These are phyloP conservation scores for Phortica magna DNA, from an alignment of 2,888 invertebrate genomes.

Conservation along the genomic window DNA sequence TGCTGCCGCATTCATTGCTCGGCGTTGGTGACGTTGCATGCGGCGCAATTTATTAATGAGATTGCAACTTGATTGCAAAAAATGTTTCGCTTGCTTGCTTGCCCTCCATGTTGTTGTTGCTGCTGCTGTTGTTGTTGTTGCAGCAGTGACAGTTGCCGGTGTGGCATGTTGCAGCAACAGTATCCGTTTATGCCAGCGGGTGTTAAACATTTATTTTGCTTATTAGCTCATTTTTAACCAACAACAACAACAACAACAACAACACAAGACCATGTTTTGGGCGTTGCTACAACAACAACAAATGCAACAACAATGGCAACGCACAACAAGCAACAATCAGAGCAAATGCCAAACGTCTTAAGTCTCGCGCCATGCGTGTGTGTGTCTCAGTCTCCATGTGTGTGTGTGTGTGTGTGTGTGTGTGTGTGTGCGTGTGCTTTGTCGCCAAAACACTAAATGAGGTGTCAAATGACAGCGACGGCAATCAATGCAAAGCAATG, in stretches of 20 bases:
- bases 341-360: slow-evolving; percentile 7
- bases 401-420: slow-evolving; percentile 31
- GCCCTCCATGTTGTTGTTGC: slow-evolving; percentile 25
- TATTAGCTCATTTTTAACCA: slow-evolving; percentile 65
- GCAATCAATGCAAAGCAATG: background rate
- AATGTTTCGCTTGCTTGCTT: slow-evolving; percentile 53
- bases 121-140: slow-evolving; percentile 45
- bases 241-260: slow-evolving; percentile 16
- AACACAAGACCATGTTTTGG: slow-evolving; percentile 48
- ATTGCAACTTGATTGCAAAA: slow-evolving; percentile 74
- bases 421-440: slow-evolving; percentile 21
- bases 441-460: slow-evolving; percentile 65
- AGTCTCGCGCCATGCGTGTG: slow-evolving; percentile 41
- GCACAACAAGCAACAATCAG: slow-evolving; percentile 12
- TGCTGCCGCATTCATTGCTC: background rate
- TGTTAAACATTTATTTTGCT: slow-evolving; percentile 75
- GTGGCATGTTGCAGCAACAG: slow-evolving; percentile 40
- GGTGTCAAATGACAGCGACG: slow-evolving; percentile 75
- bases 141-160: slow-evolving; percentile 42
- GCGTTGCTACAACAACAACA: background rate
- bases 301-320: background rate
- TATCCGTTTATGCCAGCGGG: slow-evolving; percentile 65
- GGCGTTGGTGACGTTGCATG: slow-evolving; percentile 60
- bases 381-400: no score
- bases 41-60: slow-evolving; percentile 77